These are phyloP conservation scores for Ceraclea dissimilis DNA, from an alignment of 2,888 invertebrate species.

Conservation along the genomic window DNA sequence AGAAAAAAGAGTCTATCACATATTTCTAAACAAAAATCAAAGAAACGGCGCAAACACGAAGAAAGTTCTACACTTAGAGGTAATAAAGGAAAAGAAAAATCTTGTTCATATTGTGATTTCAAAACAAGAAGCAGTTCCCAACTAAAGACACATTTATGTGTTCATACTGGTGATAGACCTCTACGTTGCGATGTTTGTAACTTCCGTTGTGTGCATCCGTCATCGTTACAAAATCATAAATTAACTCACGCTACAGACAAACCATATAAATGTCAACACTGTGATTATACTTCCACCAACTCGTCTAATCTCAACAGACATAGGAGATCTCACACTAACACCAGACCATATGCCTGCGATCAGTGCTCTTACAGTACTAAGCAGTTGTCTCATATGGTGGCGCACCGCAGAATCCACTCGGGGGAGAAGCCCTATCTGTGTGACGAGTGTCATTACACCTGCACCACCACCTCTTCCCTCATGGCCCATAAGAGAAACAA, in stretches of 20 bases:
- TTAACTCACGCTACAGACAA: constrained; percentile 17
- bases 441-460: constrained; percentile 23
- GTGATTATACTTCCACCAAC: constrained; percentile 22
- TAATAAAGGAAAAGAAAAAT: not conserved
- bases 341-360: constrained; percentile 20
- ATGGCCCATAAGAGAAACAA: constrained; percentile 21
- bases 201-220: constrained; percentile 17
- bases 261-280: constrained; percentile 17
- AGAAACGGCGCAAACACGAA: not conserved
- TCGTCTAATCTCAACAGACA: constrained; percentile 21
- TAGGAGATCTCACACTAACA: constrained; percentile 14
- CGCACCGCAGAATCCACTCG: constrained; percentile 15
- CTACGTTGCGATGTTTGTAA: constrained; percentile 18
- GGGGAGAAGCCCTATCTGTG: constrained; percentile 23
- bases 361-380: constrained; percentile 16
- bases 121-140: constrained; percentile 15
- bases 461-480: constrained; percentile 16
- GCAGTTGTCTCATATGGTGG: constrained; percentile 18
- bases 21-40: constrained; percentile 7
- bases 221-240: constrained; percentile 16
- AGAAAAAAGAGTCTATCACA: not conserved
- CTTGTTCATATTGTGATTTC: constrained; percentile 15
- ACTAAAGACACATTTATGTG: constrained; percentile 13
- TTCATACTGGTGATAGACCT: constrained; percentile 21
- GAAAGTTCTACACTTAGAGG: not conserved